phyloP scores from a whole-genome alignment of 2,888 invertebrate species.

The Ophioninae sp. region DNA sequence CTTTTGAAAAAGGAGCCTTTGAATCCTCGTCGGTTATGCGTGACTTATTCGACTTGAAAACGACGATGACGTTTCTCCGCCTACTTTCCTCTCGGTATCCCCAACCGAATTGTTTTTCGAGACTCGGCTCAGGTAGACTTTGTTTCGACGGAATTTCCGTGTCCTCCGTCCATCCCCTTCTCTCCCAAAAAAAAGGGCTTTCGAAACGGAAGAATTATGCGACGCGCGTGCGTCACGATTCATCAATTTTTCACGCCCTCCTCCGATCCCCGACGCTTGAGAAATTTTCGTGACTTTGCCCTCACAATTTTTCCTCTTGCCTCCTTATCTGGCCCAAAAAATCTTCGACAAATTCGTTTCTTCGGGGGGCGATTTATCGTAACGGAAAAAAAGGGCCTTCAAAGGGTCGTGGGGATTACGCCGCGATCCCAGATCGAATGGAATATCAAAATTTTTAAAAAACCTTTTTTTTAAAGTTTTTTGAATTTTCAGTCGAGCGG shows the following conservation, averaged over 20 bases:
- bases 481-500: too few relatives aligned
- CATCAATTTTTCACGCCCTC: slow-evolving; percentile 42
- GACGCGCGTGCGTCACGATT: slow-evolving; percentile 15
- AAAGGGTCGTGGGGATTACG: background rate
- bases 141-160: slow-evolving; percentile 44
- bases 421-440: background rate
- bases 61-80: slow-evolving; percentile 60
- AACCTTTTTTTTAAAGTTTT: background rate
- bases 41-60: slow-evolving; percentile 48
- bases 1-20: slow-evolving; percentile 65
- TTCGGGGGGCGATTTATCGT: background rate
- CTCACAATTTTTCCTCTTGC: background rate
- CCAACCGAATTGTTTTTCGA: background rate
- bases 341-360: slow-evolving; percentile 29
- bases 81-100: slow-evolving; percentile 28
- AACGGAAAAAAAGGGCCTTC: slow-evolving; percentile 13
- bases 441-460: background rate
- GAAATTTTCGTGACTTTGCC: slow-evolving; percentile 9
- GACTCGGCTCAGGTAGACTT: slow-evolving; percentile 50
- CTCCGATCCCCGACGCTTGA: background rate
- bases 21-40: slow-evolving; percentile 56
- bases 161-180: background rate
- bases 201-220: slow-evolving; percentile 51
- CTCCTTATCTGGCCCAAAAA: slow-evolving; percentile 16
- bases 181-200: slow-evolving; percentile 4